These are phyloP conservation scores for Horisme vitalbata DNA, from an alignment of 2,888 invertebrate genomes.

Conservation along the genomic window DNA sequence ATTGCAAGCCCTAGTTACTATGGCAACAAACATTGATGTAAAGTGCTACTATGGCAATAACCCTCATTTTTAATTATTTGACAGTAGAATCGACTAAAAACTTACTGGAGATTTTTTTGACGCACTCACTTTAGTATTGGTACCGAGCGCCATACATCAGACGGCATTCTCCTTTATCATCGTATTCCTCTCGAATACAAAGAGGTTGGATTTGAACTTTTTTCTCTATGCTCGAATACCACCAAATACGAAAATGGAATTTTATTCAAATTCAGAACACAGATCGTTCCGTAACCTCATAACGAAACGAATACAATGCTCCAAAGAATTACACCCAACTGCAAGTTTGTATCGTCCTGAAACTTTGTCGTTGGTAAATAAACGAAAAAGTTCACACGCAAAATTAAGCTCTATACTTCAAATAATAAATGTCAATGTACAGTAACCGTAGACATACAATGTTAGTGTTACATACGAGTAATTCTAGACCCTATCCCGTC, in stretches of 20 bases:
- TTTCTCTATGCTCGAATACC: neutral
- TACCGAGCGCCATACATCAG: no score
- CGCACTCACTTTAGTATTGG: no score
- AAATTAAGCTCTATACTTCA: constrained; percentile 33
- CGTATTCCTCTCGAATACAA: no score
- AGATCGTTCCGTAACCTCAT: constrained; percentile 36
- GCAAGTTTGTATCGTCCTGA: constrained; percentile 61
- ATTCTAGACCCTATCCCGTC: constrained; percentile 36
- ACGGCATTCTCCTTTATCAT: no score
- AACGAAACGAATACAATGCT: constrained; percentile 50
- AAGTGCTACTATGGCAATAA: no score
- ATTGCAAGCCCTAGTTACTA: no score
- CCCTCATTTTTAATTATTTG: no score
- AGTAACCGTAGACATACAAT: constrained; percentile 34
- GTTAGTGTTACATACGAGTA: constrained; percentile 35
- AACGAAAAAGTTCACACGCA: constrained; percentile 16
- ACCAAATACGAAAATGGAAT: neutral
- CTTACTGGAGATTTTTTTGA: no score
- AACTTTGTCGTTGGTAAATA: constrained; percentile 60
- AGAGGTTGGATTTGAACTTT: no score
- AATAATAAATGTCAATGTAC: constrained; percentile 13
- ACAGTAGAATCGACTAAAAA: no score
- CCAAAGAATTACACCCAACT: constrained; percentile 53
- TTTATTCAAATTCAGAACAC: constrained; percentile 23
- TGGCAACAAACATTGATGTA: no score